Evolutionary conservation across 2,113 vertebrate genomes (phyloP).

Genomic region (Heterotis niloticus): DNA sequence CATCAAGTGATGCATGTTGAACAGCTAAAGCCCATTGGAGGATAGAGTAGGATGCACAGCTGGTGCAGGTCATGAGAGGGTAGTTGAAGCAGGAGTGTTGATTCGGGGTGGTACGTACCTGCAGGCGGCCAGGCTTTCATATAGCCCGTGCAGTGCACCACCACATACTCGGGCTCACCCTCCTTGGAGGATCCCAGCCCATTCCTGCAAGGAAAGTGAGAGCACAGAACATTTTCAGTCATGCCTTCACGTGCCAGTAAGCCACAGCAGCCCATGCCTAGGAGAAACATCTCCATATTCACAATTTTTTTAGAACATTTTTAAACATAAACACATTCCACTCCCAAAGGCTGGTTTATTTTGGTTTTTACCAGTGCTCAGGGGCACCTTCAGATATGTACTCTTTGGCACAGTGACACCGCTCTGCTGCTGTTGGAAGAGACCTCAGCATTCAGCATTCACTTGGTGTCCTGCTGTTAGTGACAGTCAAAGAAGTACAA

Average conservation of each 20-base stretch:
- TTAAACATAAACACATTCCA: neutral
- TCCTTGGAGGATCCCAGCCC: slow-evolving; percentile 94
- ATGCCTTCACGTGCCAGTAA: neutral
- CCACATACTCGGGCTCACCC: slow-evolving; percentile 93
- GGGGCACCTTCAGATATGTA: neutral
- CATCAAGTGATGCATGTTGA: too few species aligned
- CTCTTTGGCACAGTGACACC: too few species aligned
- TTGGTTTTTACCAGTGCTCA: neutral
- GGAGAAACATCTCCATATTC: neutral
- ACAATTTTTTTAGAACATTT: neutral
- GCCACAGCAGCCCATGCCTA: neutral
- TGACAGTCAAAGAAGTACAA: neutral
- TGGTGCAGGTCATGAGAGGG: neutral
- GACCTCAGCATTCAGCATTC: too few species aligned
- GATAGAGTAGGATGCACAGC: neutral
- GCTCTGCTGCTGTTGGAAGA: too few species aligned
- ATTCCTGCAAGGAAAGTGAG: slow-evolving; percentile 66
- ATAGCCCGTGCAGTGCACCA: slow-evolving; percentile 97
- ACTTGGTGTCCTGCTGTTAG: too few species aligned
- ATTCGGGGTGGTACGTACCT: slow-evolving; percentile 63
- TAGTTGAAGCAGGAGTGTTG: too few species aligned
- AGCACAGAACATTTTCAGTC: neutral
- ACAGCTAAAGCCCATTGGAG: too few species aligned
- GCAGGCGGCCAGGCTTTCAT: slow-evolving; percentile 99
- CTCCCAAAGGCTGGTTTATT: slow-evolving; percentile 3